A percentile compares a stretch with the other conserved stretches of the same genome.
Evolutionary conservation across 2,888 invertebrate species (phyloP).

Genomic region (Cephonodes hylas): DNA sequence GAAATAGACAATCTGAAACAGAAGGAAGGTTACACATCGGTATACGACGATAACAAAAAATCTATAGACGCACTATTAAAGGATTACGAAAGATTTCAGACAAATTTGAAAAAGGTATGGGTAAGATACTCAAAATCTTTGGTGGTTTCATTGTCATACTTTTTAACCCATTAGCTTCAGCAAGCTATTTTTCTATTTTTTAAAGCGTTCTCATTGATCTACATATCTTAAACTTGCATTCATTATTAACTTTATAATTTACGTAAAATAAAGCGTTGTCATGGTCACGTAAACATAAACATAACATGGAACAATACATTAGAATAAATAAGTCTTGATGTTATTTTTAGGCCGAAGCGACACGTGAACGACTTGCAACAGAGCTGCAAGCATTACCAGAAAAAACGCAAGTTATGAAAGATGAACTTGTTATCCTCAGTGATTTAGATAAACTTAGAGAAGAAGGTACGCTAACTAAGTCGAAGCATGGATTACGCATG

Average conservation of each 20-base stretch:
- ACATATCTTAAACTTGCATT: no score
- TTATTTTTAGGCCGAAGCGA: constrained; percentile 59
- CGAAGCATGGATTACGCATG: neutral
- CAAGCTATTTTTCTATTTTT: no score
- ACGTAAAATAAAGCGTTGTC: no score
- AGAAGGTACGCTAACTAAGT: constrained; percentile 69
- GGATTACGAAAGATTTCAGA: constrained; percentile 82
- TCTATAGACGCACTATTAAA: constrained; percentile 66
- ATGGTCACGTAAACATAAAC: no score
- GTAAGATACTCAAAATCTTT: neutral
- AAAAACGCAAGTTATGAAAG: constrained; percentile 84
- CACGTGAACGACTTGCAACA: constrained; percentile 71
- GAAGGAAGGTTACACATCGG: constrained; percentile 63
- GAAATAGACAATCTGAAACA: constrained; percentile 75
- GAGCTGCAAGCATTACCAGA: constrained; percentile 85
- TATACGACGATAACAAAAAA: constrained; percentile 76
- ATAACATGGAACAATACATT: no score
- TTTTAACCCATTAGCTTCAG: no score
- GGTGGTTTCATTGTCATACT: no score
- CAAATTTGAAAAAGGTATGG: constrained; percentile 81
- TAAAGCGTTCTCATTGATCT: no score
- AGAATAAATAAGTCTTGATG: neutral
- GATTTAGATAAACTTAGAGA: constrained; percentile 82
- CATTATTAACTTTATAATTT: no score
- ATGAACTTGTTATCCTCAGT: constrained; percentile 81